These are phyloP conservation scores for Venusia cambrica DNA, from an alignment of 2,888 invertebrate species.

Conservation along the genomic window DNA sequence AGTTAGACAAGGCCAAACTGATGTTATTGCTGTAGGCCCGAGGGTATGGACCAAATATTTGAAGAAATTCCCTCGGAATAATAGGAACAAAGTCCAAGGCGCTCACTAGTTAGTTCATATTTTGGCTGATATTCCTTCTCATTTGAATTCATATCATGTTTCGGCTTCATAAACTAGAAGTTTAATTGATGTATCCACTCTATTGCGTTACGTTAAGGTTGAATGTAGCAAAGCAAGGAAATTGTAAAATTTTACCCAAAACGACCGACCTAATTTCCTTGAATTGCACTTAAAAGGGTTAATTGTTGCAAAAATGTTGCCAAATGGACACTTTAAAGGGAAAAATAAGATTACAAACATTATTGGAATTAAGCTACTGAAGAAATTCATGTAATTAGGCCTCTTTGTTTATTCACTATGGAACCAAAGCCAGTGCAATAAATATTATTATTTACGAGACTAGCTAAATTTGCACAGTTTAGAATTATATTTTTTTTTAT, in stretches of 20 bases:
- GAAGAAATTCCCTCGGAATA: no score
- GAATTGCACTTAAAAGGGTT: constrained; percentile 38
- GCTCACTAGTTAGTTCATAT: constrained; percentile 1
- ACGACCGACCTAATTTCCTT: constrained; percentile 27
- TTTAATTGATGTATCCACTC: constrained; percentile 5
- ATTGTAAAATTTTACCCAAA: constrained; percentile 17
- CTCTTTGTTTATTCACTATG: constrained; percentile 5
- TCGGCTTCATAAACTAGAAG: constrained; percentile 18
- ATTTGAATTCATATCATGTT: constrained; percentile 25
- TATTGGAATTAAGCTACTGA: constrained; percentile 19
- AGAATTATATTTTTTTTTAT: no score
- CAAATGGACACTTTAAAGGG: constrained; percentile 45
- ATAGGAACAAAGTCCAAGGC: no score
- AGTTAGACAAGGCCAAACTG: no score
- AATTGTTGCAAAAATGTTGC: constrained; percentile 47
- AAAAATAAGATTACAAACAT: constrained; percentile 33
- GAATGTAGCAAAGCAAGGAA: not conserved
- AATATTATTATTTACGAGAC: no score
- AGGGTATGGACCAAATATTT: no score
- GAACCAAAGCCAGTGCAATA: no score
- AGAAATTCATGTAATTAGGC: constrained; percentile 2
- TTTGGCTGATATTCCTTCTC: constrained; percentile 11
- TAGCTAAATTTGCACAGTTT: not conserved
- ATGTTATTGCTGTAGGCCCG: no score
- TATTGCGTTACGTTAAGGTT: constrained; percentile 1